Conservation (phyloP, 2,113 vertebrate genomes). For the Gila orcuttii region DNA sequence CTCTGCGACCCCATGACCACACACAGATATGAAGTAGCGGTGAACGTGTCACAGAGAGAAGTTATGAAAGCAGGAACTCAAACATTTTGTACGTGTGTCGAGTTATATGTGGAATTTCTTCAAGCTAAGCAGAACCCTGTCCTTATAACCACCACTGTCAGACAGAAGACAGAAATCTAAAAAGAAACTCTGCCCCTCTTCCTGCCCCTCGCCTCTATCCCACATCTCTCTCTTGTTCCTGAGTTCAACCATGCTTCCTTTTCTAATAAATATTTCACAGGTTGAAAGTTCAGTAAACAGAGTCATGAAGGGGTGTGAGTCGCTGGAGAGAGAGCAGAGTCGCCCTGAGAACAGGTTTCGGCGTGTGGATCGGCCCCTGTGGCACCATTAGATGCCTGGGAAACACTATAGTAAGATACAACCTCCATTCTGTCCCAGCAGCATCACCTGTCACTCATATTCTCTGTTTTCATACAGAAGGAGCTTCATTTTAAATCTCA, state of each 20-base stretch:
- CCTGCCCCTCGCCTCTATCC: conserved; percentile 53
- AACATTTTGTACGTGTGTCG: not conserved
- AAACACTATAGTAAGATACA: not conserved
- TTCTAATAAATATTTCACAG: conserved; percentile 69
- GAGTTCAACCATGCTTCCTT: conserved; percentile 61
- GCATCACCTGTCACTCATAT: not conserved
- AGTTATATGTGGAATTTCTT: not conserved
- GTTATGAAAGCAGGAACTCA: not conserved
- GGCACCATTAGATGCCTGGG: not conserved
- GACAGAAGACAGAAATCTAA: conserved; percentile 37
- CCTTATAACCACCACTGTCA: conserved; percentile 30
- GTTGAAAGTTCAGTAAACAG: conserved; percentile 67
- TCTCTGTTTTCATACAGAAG: not conserved
- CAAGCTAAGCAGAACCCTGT: not conserved
- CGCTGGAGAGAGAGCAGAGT: conserved; percentile 53
- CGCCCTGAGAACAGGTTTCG: conserved; percentile 47
- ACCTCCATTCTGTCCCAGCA: not conserved
- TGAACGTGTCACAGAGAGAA: conserved; percentile 22
- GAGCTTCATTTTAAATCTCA: not conserved
- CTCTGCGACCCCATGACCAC: conserved; percentile 58
- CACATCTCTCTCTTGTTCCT: conserved; percentile 46
- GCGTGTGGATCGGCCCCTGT: conserved; percentile 27
- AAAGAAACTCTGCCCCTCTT: conserved; percentile 50
- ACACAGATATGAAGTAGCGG: conserved; percentile 52
- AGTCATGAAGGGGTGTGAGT: conserved; percentile 55